Evolutionary conservation across 2,888 invertebrate genomes (phyloP).

Genomic region (Limnephilus marmoratus): DNA sequence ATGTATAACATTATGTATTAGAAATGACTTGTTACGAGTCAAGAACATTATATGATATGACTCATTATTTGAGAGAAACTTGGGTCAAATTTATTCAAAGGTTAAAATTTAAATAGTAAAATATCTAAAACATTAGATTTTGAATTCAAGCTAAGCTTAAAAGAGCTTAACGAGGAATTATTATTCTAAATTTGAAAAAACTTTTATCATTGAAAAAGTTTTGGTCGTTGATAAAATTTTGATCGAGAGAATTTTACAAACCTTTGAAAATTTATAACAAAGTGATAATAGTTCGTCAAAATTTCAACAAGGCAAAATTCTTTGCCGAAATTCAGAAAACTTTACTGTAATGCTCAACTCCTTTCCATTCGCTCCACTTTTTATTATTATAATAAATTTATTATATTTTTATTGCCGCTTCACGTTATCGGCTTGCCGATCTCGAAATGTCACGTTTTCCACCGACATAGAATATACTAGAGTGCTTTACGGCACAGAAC

Average conservation of each 20-base stretch:
- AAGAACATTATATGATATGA: background rate
- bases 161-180: background rate
- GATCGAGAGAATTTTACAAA: background rate
- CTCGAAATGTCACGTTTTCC: background rate
- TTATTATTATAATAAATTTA: background rate
- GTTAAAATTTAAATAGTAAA: background rate
- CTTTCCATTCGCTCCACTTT: background rate
- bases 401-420: background rate
- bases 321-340: background rate
- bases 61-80: background rate
- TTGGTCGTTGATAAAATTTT: background rate
- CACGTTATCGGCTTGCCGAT: background rate
- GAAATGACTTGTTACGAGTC: background rate
- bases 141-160: background rate
- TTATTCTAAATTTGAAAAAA: background rate
- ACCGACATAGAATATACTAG: background rate
- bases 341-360: background rate
- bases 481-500: background rate
- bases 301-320: background rate
- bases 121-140: background rate
- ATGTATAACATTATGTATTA: background rate
- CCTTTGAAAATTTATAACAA: background rate
- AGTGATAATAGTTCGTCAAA: background rate
- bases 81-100: background rate
- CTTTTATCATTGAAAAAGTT: background rate